phyloP scores from a whole-genome alignment of 2,888 invertebrate genomes.

The Neoascia interrupta region DNA sequence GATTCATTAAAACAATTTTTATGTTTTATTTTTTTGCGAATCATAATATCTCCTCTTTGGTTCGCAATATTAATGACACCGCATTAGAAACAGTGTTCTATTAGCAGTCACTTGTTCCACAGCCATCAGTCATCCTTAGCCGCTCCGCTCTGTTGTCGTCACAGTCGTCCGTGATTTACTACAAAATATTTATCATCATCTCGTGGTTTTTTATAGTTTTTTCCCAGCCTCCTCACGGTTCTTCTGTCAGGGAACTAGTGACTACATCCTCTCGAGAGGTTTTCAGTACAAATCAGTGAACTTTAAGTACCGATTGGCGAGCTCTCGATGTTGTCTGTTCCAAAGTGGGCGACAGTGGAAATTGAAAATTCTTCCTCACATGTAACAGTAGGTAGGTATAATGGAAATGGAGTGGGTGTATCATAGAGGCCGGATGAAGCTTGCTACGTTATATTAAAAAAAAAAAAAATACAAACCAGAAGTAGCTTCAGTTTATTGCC shows the following conservation, averaged over 20 bases:
- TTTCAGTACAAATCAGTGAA: slow-evolving; percentile 36
- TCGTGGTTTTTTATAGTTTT: slow-evolving; percentile 41
- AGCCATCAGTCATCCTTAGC: slow-evolving; percentile 58
- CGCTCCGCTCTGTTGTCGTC: slow-evolving; percentile 29
- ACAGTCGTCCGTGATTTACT: slow-evolving; percentile 51
- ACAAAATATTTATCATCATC: slow-evolving; percentile 55
- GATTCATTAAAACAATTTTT: slow-evolving; percentile 46
- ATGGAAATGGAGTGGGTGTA: too few relatives aligned
- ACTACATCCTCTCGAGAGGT: background rate
- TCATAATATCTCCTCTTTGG: background rate
- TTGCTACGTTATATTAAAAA: too few relatives aligned
- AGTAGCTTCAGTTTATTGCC: slow-evolving; percentile 46
- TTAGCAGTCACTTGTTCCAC: slow-evolving; percentile 59
- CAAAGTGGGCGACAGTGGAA: too few relatives aligned
- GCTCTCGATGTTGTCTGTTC: too few relatives aligned
- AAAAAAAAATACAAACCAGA: too few relatives aligned
- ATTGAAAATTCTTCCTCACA: too few relatives aligned
- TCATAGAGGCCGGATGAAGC: too few relatives aligned
- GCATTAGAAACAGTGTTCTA: slow-evolving; percentile 57
- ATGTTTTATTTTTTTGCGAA: background rate
- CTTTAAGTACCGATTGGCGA: slow-evolving; percentile 50
- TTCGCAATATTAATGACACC: slow-evolving; percentile 46
- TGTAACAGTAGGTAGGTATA: too few relatives aligned
- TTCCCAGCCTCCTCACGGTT: background rate
- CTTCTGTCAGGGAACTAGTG: too few relatives aligned